phyloP scores from a whole-genome alignment of 2,888 invertebrate species.

The Xestoiulus laeticollis region DNA sequence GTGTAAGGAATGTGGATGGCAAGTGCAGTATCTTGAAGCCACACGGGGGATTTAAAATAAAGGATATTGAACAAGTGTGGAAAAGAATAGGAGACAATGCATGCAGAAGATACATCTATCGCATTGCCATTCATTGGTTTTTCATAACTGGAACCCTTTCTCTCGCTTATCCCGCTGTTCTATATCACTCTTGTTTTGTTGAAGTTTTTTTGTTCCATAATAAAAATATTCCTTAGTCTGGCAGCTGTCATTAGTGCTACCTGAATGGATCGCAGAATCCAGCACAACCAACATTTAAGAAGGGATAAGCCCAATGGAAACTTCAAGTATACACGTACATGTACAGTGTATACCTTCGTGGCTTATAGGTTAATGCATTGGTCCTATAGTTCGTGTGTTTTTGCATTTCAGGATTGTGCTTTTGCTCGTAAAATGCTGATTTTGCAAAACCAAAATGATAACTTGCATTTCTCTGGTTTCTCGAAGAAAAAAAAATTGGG shows the following conservation, averaged over 20 bases:
- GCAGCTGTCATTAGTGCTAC: not conserved
- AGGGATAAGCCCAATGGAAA: not conserved
- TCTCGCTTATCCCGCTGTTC: not conserved
- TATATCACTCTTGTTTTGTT: not conserved
- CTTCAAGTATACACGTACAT: no score
- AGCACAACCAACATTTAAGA: not conserved
- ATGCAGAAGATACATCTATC: not conserved
- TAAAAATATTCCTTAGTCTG: not conserved
- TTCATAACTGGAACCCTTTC: not conserved
- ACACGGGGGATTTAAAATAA: not conserved
- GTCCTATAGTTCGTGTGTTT: not conserved
- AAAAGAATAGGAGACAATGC: not conserved
- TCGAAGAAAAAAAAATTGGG: not conserved
- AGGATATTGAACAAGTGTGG: not conserved
- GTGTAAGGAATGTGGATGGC: slow-evolving; percentile 10
- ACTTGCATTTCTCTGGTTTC: not conserved
- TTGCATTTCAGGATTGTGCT: not conserved
- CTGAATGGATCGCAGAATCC: not conserved
- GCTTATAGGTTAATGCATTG: not conserved
- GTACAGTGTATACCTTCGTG: no score
- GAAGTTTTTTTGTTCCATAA: not conserved
- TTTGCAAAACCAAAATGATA: not conserved
- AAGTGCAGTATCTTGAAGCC: slow-evolving; percentile 20
- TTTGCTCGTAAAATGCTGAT: not conserved
- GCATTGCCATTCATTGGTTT: not conserved